Evolutionary conservation across 1,140 invertebrate genomes (phyloP), one percentile per base, ranked within the genome.

Genomic region (Drosophila nasuta): DNA sequence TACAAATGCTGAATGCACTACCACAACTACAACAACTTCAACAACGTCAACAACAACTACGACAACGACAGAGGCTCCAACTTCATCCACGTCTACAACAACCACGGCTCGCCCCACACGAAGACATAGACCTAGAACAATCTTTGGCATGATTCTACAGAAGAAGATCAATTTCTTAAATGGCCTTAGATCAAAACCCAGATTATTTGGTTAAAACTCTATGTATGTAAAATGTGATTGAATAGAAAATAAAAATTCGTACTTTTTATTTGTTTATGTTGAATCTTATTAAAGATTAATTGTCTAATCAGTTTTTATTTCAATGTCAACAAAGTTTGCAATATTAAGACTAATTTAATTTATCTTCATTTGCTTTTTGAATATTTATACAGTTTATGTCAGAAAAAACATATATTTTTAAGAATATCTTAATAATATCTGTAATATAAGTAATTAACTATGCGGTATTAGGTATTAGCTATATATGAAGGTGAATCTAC

Each of bases 101-200:
- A 17, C 30, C 20, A 25, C 20, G 20, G 20, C 20, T 8, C 48
- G 48, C 11, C 48, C 60, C 2, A 57, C 15, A 10, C 11, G 30
- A 2, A 8, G 45, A 51, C 15, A 2, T 3, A 41, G 52, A 56
- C 60, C 60, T 6, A 41, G 4, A 38, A 51, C 62, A 0, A 10
- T 72, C 2, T 1, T 72, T 7, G 62, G 62, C 0, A 7, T 5
- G 2, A 25, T 72, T 4, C 3, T 73, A 8, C 33, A 67, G 1
- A 73, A 73, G 54, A 73, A 73, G 25, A 45, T 73, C 0, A 30
- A 25, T 2, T 45, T 67, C 5, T 11, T 67, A 2, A 46, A 15
- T 1, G 11, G 38, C 20, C 38, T 58, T 3, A 45, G 15, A 10
- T 13, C 33, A 38, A 48, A 35, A 15, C 15, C 30, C 2, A 10